A percentile compares a stretch with the other conserved stretches of the same genome.
These are phyloP conservation scores for Cheilosia pagana DNA, from an alignment of 2,888 invertebrate genomes.

Conservation along the genomic window DNA sequence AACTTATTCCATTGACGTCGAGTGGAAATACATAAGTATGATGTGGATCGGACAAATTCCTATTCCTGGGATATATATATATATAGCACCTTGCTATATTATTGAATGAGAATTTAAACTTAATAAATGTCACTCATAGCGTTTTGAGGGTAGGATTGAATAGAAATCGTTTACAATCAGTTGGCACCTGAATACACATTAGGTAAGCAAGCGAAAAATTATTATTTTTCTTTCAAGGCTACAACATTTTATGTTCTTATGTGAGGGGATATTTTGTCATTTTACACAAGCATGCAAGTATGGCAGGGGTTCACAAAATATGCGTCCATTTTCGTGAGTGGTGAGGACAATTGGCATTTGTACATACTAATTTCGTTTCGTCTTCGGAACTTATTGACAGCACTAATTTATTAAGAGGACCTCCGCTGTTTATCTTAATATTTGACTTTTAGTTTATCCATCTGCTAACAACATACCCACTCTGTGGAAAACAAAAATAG, in stretches of 20 bases:
- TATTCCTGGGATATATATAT: not conserved
- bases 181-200: conserved; percentile 28
- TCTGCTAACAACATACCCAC: not conserved
- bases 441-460: too few relatives aligned
- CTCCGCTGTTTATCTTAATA: too few relatives aligned
- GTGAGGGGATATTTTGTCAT: not conserved
- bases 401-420: too few relatives aligned
- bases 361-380: too few relatives aligned
- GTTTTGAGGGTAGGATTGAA: not conserved
- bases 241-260: not conserved
- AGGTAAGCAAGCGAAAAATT: conserved; percentile 7
- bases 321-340: too few relatives aligned
- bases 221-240: not conserved
- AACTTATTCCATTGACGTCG: conserved; percentile 36
- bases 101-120: not conserved
- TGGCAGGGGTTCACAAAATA: too few relatives aligned
- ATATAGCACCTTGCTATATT: not conserved
- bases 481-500: not conserved
- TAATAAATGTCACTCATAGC: conserved; percentile 10
- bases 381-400: too few relatives aligned
- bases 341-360: too few relatives aligned
- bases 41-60: not conserved
- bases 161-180: not conserved
- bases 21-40: not conserved
- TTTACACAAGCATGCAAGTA: too few relatives aligned